These are phyloP conservation scores for Macheiramphus alcinus DNA, from an alignment of 2,113 vertebrate genomes.

Conservation along the genomic window DNA sequence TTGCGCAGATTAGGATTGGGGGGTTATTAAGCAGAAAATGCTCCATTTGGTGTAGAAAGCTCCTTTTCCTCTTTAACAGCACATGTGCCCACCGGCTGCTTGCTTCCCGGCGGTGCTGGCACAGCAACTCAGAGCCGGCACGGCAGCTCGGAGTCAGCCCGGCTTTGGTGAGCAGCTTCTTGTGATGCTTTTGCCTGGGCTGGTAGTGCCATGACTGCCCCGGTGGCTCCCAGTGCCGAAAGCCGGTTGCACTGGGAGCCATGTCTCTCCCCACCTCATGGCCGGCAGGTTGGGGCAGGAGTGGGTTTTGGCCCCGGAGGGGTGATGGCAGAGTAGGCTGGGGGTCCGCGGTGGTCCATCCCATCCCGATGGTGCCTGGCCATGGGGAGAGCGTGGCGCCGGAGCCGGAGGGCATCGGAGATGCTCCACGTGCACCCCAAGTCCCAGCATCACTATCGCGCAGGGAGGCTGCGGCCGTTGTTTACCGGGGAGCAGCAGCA, in stretches of 20 bases:
- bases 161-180: neutral
- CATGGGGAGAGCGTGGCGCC: fast-evolving
- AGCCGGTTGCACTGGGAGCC: neutral
- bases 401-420: neutral
- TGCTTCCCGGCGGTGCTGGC: neutral
- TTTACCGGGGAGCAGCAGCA: neutral
- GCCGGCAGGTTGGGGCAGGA: neutral
- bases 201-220: neutral
- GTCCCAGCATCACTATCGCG: neutral
- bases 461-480: neutral
- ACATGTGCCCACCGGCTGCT: neutral
- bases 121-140: neutral
- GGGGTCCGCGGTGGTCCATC: fast-evolving
- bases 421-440: neutral
- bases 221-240: neutral
- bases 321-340: neutral
- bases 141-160: neutral
- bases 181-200: neutral
- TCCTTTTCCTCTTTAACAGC: neutral
- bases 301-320: neutral
- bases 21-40: constrained; percentile 47
- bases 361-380: fast-evolving
- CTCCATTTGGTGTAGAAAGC: constrained; percentile 17
- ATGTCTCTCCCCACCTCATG: fast-evolving
- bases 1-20: constrained; percentile 29